Evolutionary conservation across 92 coral and sea anemone species (phyloP).

Genomic region (Zoanthus sociatus): DNA sequence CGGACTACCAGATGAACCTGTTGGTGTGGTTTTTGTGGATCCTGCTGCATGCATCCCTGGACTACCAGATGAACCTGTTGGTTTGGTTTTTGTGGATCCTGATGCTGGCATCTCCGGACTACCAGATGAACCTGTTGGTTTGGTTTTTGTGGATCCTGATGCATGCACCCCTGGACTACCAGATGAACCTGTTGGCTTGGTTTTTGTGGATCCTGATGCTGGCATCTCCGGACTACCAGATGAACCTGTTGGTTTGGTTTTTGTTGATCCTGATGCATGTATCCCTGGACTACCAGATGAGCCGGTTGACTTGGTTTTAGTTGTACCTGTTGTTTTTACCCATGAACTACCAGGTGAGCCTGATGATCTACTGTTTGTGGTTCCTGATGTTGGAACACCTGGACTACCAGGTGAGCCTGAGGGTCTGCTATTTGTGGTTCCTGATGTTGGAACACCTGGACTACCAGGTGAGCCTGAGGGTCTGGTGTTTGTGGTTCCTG

Average conservation of each 20-base stretch:
- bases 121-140: not conserved
- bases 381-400: not conserved
- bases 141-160: not conserved
- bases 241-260: not conserved
- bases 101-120: not conserved
- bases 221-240: not conserved
- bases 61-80: not conserved
- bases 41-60: not conserved
- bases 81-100: not conserved
- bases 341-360: not conserved
- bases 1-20: not conserved
- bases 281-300: not conserved
- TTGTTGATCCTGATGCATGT: not conserved
- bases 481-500: not conserved
- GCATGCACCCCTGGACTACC: not conserved
- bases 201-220: not conserved
- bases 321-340: not conserved
- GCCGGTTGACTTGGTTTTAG: not conserved
- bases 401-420: not conserved
- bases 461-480: not conserved
- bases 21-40: not conserved
- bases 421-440: not conserved
- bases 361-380: not conserved
- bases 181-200: constrained; percentile 1
- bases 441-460: not conserved